Conservation (phyloP, 2,797 vertebrate species). For the Diplodus puntazzo region DNA sequence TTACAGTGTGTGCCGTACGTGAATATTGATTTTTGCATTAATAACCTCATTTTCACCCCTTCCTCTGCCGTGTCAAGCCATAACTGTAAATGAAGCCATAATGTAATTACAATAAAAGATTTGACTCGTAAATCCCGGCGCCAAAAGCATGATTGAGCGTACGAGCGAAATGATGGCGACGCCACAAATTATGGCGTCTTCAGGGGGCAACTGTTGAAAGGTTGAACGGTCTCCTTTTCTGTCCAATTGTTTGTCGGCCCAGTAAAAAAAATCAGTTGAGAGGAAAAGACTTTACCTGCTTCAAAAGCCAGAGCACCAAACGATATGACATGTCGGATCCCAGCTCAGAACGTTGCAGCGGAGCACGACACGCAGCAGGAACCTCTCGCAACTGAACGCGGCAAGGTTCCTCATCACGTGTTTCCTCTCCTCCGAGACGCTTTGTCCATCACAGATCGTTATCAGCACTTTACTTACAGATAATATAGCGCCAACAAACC, state of each 20-base stretch:
- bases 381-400: slow-evolving; percentile 2
- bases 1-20: not conserved
- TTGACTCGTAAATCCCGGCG: not conserved
- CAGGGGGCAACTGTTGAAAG: not conserved
- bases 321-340: not conserved
- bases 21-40: slow-evolving; percentile 14
- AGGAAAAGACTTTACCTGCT: not conserved
- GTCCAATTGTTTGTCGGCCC: not conserved
- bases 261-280: not conserved
- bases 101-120: not conserved
- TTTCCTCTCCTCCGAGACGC: slow-evolving; percentile 14
- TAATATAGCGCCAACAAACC: slow-evolving; percentile 36
- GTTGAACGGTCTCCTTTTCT: not conserved
- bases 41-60: not conserved
- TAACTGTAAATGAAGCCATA: not conserved
- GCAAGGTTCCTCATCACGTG: not conserved
- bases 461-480: slow-evolving; percentile 33
- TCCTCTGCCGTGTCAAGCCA: not conserved
- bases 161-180: not conserved
- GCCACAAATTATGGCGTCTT: not conserved
- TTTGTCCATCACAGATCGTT: slow-evolving; percentile 47
- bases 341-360: not conserved
- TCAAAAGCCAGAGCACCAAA: not conserved
- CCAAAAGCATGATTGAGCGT: not conserved
- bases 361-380: not conserved